Evolutionary conservation across 64 coral and sea anemone genomes (phyloP).

Genomic region (Porites lutea): DNA sequence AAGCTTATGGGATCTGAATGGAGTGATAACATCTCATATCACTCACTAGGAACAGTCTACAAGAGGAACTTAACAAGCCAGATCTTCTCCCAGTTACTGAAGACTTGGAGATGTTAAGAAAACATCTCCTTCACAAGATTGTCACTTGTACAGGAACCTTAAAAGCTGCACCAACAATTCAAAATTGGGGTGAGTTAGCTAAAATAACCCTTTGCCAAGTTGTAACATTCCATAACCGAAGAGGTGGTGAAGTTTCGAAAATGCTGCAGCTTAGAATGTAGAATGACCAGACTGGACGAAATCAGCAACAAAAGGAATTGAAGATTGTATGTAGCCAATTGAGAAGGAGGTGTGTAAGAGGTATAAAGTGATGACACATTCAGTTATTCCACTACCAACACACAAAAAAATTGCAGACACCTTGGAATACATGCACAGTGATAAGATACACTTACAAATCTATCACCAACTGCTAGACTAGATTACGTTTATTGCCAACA

Average conservation of each 20-base stretch:
- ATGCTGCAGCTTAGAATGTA: neutral
- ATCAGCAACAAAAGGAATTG: neutral
- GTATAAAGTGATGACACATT: too few relatives aligned
- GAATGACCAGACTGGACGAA: slow-evolving; percentile 16
- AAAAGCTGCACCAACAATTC: neutral
- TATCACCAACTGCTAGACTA: too few relatives aligned
- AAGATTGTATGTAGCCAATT: too few relatives aligned
- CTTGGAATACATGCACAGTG: too few relatives aligned
- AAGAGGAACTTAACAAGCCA: neutral
- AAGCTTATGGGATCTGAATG: neutral
- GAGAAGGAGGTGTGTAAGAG: too few relatives aligned
- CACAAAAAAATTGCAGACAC: too few relatives aligned
- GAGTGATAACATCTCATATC: too few relatives aligned
- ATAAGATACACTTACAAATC: too few relatives aligned
- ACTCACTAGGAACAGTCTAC: neutral
- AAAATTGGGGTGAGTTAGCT: slow-evolving; percentile 36
- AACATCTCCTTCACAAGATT: slow-evolving; percentile 19
- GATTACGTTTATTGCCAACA: too few relatives aligned
- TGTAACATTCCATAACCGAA: slow-evolving; percentile 47
- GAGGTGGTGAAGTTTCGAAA: slow-evolving; percentile 49
- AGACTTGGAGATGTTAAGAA: slow-evolving; percentile 3
- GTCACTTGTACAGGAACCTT: neutral
- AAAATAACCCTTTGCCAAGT: slow-evolving; percentile 32
- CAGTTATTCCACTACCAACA: too few relatives aligned
- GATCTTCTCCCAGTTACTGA: neutral